These are phyloP conservation scores for Bolinopsis microptera DNA, from an alignment of 37 sponge, comb jelly and placozoan genomes.

Conservation along the genomic window DNA sequence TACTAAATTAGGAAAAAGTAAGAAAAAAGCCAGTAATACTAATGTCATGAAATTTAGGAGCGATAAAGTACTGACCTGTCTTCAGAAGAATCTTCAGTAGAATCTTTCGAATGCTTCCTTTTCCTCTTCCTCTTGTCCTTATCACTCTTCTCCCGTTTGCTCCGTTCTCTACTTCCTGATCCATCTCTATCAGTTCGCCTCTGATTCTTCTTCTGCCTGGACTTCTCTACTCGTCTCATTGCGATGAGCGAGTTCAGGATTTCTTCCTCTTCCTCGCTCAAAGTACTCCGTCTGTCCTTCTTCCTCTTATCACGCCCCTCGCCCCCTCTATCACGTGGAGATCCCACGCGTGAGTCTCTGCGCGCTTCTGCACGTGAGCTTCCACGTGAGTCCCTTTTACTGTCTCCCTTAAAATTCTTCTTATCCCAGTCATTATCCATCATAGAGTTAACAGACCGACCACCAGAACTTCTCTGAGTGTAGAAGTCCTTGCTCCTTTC, in stretches of 20 bases:
- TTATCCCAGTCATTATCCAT: constrained; percentile 29
- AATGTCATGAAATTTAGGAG: background rate
- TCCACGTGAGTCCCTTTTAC: background rate
- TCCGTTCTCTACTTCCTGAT: background rate
- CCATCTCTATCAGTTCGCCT: background rate
- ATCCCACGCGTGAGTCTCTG: background rate
- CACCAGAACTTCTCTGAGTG: background rate
- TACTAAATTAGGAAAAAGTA: background rate
- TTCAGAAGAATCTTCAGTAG: background rate
- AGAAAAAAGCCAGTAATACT: background rate
- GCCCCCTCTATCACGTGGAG: background rate
- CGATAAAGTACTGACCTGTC: background rate
- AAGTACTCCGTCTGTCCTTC: constrained; percentile 14
- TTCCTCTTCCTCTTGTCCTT: background rate
- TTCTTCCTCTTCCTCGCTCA: constrained; percentile 62
- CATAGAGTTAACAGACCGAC: background rate
- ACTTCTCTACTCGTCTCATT: constrained; percentile 33
- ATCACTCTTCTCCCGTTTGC: background rate
- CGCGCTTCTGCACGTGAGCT: background rate
- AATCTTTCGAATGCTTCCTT: constrained; percentile 39
- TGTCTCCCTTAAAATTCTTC: background rate
- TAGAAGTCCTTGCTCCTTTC: background rate
- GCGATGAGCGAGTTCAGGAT: constrained; percentile 52
- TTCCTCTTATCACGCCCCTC: constrained; percentile 30
- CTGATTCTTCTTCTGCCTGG: background rate